Conservation (phyloP, 2,113 vertebrate species). For the Dasyornis broadbenti region DNA sequence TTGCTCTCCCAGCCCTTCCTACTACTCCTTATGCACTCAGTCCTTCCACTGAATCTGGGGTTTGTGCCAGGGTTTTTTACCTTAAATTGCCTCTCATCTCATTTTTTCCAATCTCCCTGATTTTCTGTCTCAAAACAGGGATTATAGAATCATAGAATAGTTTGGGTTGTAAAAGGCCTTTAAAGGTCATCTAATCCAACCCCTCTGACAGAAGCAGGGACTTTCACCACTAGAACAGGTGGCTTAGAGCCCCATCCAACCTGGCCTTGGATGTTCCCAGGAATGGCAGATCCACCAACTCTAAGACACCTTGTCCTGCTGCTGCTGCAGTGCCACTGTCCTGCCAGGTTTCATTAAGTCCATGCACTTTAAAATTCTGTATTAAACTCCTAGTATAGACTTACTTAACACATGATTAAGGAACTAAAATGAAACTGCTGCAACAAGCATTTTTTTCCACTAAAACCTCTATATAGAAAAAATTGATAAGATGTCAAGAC, state of each 20-base stretch:
- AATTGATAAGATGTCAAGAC: slow-evolving; percentile 56
- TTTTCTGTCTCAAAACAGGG: neutral
- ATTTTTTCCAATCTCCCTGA: neutral
- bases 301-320: neutral
- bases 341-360: neutral
- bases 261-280: neutral
- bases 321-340: neutral
- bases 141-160: neutral
- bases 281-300: neutral
- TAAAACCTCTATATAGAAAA: slow-evolving; percentile 36
- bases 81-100: neutral
- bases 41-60: neutral
- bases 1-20: neutral
- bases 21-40: fast-evolving
- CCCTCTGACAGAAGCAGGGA: neutral
- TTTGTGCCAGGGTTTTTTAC: neutral
- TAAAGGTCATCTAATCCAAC: neutral
- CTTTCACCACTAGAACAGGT: neutral
- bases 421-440: slow-evolving; percentile 27
- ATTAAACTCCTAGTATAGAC: neutral
- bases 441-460: slow-evolving; percentile 22
- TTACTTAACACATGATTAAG: neutral
- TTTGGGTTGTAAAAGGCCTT: neutral
- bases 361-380: neutral
- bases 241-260: neutral